Conservation (phyloP, 2,797 vertebrate genomes). For the Meda fulgida region DNA sequence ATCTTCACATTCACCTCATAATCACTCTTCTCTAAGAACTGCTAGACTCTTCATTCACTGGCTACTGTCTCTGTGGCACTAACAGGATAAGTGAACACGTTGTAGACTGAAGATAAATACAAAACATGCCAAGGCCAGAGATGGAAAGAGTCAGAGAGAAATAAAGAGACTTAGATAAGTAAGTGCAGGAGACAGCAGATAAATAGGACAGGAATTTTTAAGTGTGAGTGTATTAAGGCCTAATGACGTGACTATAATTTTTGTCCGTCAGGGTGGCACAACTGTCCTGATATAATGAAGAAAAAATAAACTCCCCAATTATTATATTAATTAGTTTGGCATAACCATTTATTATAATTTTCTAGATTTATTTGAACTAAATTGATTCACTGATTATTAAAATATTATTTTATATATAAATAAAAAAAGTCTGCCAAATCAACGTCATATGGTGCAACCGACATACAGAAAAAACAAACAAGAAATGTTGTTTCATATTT, state of each 20-base stretch:
- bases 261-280: too few species aligned
- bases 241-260: neutral
- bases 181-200: neutral
- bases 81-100: too few species aligned
- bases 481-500: too few species aligned
- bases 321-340: neutral
- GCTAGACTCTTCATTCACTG: slow-evolving; percentile 30
- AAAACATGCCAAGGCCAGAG: slow-evolving; percentile 1
- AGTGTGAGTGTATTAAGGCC: neutral
- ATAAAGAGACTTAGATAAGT: slow-evolving; percentile 19
- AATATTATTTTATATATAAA: neutral
- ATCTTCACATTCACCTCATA: slow-evolving; percentile 20
- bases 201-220: neutral
- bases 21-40: slow-evolving; percentile 21
- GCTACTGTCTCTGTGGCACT: slow-evolving; percentile 1
- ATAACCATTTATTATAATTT: neutral
- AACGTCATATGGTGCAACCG: neutral
- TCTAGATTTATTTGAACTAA: neutral
- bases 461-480: neutral
- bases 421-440: neutral
- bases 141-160: slow-evolving; percentile 6
- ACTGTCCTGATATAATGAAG: neutral
- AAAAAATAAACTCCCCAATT: neutral
- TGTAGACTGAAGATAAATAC: too few species aligned
- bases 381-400: neutral